phyloP scores from a whole-genome alignment of 1,140 invertebrate genomes.

The Papilio polyxenes region DNA sequence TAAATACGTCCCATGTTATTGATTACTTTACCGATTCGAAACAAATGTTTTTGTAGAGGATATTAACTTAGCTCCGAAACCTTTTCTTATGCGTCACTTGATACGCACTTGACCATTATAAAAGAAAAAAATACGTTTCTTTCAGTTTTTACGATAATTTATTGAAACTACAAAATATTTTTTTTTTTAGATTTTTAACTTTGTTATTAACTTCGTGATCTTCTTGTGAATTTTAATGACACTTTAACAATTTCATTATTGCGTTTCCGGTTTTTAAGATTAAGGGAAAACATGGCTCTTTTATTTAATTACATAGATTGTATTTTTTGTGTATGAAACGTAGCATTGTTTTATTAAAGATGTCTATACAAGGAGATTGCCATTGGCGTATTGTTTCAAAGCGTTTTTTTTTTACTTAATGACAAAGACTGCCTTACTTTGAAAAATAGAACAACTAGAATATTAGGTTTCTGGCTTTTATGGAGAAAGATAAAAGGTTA shows the following conservation, averaged over 20 bases:
- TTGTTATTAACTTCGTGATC: too few relatives aligned
- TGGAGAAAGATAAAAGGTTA: too few relatives aligned
- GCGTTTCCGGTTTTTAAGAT: background rate
- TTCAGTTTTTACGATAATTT: background rate
- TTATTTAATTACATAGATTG: background rate
- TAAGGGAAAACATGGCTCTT: background rate
- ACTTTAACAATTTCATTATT: background rate
- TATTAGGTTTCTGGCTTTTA: background rate
- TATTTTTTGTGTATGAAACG: background rate
- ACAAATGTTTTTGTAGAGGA: background rate
- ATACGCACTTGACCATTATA: slow-evolving; percentile 2
- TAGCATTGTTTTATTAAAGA: background rate
- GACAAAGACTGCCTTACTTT: background rate
- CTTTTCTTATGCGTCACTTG: slow-evolving; percentile 8
- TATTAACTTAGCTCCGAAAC: background rate
- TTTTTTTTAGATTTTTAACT: too few relatives aligned
- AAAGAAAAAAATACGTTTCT: background rate
- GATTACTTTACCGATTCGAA: background rate
- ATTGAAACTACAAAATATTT: too few relatives aligned
- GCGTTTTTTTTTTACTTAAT: background rate
- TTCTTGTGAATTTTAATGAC: too few relatives aligned
- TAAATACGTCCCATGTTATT: background rate
- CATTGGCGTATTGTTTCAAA: background rate
- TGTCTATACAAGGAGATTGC: background rate
- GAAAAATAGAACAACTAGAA: background rate